These are phyloP conservation scores for Drosophila paramelanica DNA, from an alignment of 2,888 invertebrate genomes.

Conservation along the genomic window DNA sequence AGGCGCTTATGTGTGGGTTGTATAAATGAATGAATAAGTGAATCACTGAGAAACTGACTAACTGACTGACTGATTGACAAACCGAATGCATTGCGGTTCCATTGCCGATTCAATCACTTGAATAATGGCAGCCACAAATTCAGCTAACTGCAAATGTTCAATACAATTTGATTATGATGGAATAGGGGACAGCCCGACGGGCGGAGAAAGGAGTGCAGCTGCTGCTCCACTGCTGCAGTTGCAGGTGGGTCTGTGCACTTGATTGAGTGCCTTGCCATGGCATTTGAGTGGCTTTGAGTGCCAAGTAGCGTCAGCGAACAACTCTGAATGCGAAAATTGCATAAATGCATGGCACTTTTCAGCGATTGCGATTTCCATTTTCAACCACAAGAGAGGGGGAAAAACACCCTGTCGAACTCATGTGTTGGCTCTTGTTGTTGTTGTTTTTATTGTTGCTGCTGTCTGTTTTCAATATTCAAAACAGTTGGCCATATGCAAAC, in stretches of 20 bases:
- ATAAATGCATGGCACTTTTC: conserved; percentile 78
- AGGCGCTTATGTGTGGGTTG: conserved; percentile 32
- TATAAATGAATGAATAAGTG: conserved; percentile 66
- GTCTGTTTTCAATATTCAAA: conserved; percentile 75
- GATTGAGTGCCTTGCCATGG: conserved; percentile 77
- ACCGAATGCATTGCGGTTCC: conserved; percentile 63
- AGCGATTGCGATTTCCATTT: conserved; percentile 65
- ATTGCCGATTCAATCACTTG: conserved; percentile 73
- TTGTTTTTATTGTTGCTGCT: conserved; percentile 34
- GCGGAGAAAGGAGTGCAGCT: too few relatives aligned
- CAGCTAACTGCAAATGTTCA: conserved; percentile 80
- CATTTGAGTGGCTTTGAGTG: conserved; percentile 79
- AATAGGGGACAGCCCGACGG: conserved; percentile 2
- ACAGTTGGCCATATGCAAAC: conserved; percentile 75
- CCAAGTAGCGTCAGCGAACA: conserved; percentile 65
- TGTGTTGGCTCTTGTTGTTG: conserved; percentile 22
- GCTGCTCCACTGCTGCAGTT: not conserved
- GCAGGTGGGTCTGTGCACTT: conserved; percentile 58
- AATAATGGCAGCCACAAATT: conserved; percentile 74
- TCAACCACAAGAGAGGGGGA: conserved; percentile 2
- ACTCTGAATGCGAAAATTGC: conserved; percentile 68
- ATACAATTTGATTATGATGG: conserved; percentile 80
- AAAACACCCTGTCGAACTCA: conserved; percentile 22
- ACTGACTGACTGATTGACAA: conserved; percentile 34
- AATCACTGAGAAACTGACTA: conserved; percentile 38